Evolutionary conservation across 35 echinoderm and acorn worm genomes (phyloP).

Genomic region (Apostichopus parvimensis): DNA sequence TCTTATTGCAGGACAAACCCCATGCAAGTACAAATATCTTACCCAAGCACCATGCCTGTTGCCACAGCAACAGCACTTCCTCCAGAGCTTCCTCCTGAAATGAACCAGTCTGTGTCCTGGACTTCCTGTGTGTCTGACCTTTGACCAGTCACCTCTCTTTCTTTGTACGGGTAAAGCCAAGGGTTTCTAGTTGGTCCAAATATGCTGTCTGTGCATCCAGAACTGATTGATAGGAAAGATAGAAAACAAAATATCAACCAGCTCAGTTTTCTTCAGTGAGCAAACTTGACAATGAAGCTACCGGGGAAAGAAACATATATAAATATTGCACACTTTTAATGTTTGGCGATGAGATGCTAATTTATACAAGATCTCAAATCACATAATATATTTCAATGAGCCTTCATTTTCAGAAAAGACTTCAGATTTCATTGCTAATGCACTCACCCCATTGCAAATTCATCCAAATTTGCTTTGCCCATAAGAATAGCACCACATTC

Average conservation of each 20-base stretch:
- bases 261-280: too few species aligned
- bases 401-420: too few species aligned
- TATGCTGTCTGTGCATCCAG: conserved; percentile 60
- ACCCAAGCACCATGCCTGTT: conserved; percentile 75
- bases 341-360: too few species aligned
- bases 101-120: conserved; percentile 75
- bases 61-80: conserved; percentile 95
- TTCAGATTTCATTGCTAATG: too few species aligned
- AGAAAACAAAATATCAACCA: background rate
- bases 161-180: conserved; percentile 77
- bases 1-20: too few species aligned
- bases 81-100: conserved; percentile 91
- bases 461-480: conserved; percentile 96
- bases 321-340: too few species aligned
- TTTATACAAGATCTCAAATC: too few species aligned
- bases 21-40: background rate
- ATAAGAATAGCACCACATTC: conserved; percentile 71
- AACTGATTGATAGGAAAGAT: conserved; percentile 37
- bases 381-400: too few species aligned
- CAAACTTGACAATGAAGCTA: too few species aligned
- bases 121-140: background rate
- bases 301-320: too few species aligned
- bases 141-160: background rate
- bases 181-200: conserved; percentile 82
- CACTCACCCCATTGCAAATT: conserved; percentile 99